phyloP scores from a whole-genome alignment of 2,888 invertebrate species.

The Unio delphinus region DNA sequence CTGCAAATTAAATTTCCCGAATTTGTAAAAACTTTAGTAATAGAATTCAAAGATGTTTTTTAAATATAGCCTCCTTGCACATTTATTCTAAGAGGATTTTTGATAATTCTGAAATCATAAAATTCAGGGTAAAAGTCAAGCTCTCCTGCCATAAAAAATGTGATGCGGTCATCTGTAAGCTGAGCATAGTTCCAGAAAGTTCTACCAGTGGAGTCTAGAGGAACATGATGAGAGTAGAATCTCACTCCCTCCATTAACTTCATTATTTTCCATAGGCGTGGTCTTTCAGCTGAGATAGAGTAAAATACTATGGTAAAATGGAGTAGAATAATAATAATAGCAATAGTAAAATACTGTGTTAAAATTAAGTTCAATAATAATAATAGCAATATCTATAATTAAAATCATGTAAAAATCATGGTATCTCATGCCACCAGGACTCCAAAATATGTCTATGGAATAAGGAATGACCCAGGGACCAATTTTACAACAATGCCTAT shows the following conservation, averaged over 20 bases:
- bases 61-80: constrained; percentile 46
- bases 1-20: constrained; percentile 26
- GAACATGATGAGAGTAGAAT: constrained; percentile 39
- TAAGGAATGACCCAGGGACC: too few species aligned
- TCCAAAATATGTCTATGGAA: too few species aligned
- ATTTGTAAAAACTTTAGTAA: constrained; percentile 29
- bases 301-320: too few species aligned
- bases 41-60: constrained; percentile 41
- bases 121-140: constrained; percentile 31
- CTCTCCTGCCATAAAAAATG: constrained; percentile 40
- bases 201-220: constrained; percentile 35
- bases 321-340: too few species aligned
- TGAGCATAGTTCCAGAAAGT: constrained; percentile 45
- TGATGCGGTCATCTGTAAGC: constrained; percentile 41
- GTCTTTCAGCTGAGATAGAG: too few species aligned
- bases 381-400: too few species aligned
- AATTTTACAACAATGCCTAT: too few species aligned
- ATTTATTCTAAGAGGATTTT: constrained; percentile 38
- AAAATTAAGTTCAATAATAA: too few species aligned
- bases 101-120: constrained; percentile 34
- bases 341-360: too few species aligned
- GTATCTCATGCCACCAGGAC: too few species aligned
- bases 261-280: constrained; percentile 39
- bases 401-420: too few species aligned
- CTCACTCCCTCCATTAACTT: constrained; percentile 37